phyloP scores from a whole-genome alignment of 2,113 vertebrate species.

The Struthio camelus region DNA sequence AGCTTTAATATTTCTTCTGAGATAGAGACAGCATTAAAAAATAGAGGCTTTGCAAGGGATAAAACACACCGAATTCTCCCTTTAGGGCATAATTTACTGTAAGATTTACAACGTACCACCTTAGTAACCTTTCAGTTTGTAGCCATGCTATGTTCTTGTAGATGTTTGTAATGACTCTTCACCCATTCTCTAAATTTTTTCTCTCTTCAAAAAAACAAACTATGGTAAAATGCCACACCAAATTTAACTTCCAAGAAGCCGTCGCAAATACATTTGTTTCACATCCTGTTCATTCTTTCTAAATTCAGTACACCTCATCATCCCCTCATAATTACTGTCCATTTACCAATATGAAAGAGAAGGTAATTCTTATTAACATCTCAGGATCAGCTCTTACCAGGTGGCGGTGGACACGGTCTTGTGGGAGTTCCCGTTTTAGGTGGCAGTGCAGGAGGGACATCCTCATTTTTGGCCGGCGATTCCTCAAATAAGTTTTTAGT shows the following conservation, averaged over 20 bases:
- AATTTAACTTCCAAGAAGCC: not conserved
- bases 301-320: not conserved
- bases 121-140: not conserved
- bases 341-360: not conserved
- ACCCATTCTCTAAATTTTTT: not conserved
- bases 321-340: not conserved
- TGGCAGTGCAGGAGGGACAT: slow-evolving; percentile 92
- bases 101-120: not conserved
- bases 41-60: not conserved
- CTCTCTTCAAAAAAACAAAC: not conserved
- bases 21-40: not conserved
- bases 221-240: not conserved
- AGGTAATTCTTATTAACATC: not conserved
- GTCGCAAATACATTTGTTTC: not conserved
- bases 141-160: not conserved
- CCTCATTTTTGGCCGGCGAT: slow-evolving; percentile 77
- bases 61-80: not conserved
- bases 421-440: slow-evolving; percentile 96
- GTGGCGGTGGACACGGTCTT: slow-evolving; percentile 92
- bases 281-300: not conserved
- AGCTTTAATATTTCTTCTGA: not conserved
- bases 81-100: not conserved
- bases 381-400: slow-evolving; percentile 79
- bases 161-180: not conserved
- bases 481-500: slow-evolving; percentile 90